Evolutionary conservation across 2,888 invertebrate genomes (phyloP), one percentile per base, ranked within the genome.

Genomic region (Amorpha juglandis): DNA sequence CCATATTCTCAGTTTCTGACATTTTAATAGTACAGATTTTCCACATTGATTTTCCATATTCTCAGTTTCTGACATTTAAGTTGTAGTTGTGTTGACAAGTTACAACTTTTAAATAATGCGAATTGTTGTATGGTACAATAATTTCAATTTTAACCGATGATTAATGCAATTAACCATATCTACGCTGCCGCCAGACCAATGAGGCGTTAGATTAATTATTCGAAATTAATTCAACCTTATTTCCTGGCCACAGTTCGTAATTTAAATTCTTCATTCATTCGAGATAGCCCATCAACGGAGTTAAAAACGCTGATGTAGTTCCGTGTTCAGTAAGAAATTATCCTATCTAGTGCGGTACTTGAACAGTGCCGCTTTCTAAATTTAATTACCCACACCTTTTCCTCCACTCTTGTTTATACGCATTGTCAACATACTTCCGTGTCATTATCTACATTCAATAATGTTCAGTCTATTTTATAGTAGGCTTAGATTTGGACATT

Each of bases 361-460:
- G 83, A 74, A 75, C 74, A 82, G 81, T 82, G 79, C 86, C 83
- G 87, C 89, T 90, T 89, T 90, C 89, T 88, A 87, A 84, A 77
- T 81, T 87, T 89, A 89, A 89, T 89, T 90, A 87, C 86, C 27
- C 74, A 78, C 84, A 79, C 83, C 42, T 58, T 87, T 86, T 84
- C 84, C 78, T 82, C 78, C 81, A 81, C 79, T n/a, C n/a, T 83
- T 80, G 83, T 84, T 82, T 78, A 71, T 80, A 78, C 80, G 85
- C 83, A 86, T 86, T 89, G 86, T 87, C 85, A 82, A 82, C 82
- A 82, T 82, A 81, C 84, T 89, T 89, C 89, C 88, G 87, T 78
- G 77, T 83, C 80, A 86, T 87, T 89, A 87, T 87, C 84, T 78
- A 78, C 81, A 81, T 82, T 75, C 74, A 77, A 74, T 78, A 76